Evolutionary conservation across 2,113 vertebrate genomes (phyloP), one percentile per base, ranked within the genome.

Genomic region (Naja naja): DNA sequence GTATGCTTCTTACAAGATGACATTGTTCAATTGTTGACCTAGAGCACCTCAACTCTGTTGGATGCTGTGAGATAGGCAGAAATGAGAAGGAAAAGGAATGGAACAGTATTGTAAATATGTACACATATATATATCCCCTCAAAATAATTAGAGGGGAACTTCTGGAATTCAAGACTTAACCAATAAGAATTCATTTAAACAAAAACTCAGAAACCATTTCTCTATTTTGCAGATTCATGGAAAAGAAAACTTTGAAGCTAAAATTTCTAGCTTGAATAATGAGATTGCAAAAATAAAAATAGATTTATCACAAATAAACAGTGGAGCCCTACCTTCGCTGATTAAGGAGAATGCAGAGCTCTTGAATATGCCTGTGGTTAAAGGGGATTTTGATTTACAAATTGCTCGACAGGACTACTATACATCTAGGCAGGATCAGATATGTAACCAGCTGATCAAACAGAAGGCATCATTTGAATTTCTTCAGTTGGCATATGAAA

Each of bases 401-500:
- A 97, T 99, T 91, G 98, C 98, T 95, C 97, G 96, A 11, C 98
- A 98, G 95, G 97, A 98, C 30, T 97, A 94, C 94, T 98, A 97
- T 60, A 97, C 98, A 60, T 97, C 97, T 89, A 97, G 96, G 92
- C 99, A 99, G 97, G 96, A 98, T 91, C 97, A 98, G 94, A 97
- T 99, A 90, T 97, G 97, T 34, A 97, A 97, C 94, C 98, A 98
- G 94, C 96, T 99, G 43, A 96, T 99, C 90, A 98, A 97, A 64
- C 99, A 99, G 95, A 99, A 98, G 94, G 98, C 98, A 2, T 98
- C 98, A 4, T 98, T 99, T 95, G 99, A 99, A 45, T 96, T 99
- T 94, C 93, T 99, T 60, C 98, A 97, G 56, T 94, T 99, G 91
- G 97, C 97, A 53, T 99, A 96, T 96, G 98, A 99, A 96, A 96